phyloP scores from a whole-genome alignment of 2,888 invertebrate species.

The Drosophila lutescens region DNA sequence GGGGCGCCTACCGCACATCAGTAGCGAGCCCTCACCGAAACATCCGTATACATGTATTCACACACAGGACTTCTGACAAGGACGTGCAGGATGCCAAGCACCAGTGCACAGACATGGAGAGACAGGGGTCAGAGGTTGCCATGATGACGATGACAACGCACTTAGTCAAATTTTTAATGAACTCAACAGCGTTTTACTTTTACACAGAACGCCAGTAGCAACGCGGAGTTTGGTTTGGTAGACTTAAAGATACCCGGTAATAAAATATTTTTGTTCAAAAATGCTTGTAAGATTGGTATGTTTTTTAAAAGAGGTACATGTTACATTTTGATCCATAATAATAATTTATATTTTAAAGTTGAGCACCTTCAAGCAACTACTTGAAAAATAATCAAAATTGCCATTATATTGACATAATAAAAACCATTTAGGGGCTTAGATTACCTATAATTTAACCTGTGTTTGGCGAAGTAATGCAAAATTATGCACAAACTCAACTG shows the following conservation, averaged over 20 bases:
- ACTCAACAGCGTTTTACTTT: constrained; percentile 75
- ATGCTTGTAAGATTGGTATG: too few relatives aligned
- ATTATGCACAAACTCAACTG: too few relatives aligned
- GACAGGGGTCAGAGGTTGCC: constrained; percentile 41
- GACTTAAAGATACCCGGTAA: constrained; percentile 3
- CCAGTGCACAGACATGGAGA: constrained; percentile 7
- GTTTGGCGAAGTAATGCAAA: too few relatives aligned
- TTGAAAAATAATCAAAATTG: too few relatives aligned
- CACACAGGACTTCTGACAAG: constrained; percentile 26
- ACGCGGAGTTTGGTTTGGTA: neutral
- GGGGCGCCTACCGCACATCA: constrained; percentile 50
- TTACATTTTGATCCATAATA: too few relatives aligned
- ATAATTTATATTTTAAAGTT: too few relatives aligned
- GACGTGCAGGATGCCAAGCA: constrained; percentile 36
- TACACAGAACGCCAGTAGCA: constrained; percentile 35
- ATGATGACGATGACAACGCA: constrained; percentile 66
- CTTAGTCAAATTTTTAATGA: constrained; percentile 76
- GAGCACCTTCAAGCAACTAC: too few relatives aligned
- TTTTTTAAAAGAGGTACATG: too few relatives aligned
- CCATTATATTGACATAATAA: too few relatives aligned
- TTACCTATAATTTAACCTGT: too few relatives aligned
- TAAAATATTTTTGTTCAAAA: too few relatives aligned
- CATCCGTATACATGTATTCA: constrained; percentile 2
- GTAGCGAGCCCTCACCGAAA: constrained; percentile 3
- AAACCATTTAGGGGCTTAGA: too few relatives aligned